These are phyloP conservation scores for Drosophila histrio DNA, from an alignment of 2,888 invertebrate genomes.

Conservation along the genomic window DNA sequence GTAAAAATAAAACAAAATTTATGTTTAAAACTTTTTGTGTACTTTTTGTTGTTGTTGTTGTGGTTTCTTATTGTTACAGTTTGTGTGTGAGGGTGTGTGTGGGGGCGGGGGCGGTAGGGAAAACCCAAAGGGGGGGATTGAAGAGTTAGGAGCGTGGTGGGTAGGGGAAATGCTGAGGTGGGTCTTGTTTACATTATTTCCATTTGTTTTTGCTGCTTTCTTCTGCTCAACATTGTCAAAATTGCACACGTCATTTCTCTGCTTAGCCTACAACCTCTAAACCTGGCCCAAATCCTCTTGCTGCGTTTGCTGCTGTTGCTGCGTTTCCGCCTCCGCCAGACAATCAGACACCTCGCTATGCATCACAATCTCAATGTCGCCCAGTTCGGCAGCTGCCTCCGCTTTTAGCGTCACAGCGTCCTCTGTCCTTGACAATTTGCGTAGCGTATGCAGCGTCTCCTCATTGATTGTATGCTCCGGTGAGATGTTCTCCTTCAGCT, in stretches of 20 bases:
- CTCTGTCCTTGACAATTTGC: constrained; percentile 71
- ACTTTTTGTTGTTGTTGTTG: constrained; percentile 52
- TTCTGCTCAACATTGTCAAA: constrained; percentile 60
- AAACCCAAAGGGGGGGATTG: constrained; percentile 31
- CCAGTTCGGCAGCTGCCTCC: constrained; percentile 54
- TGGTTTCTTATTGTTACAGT: constrained; percentile 52
- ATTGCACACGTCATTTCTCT: constrained; percentile 50
- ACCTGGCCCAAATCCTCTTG: constrained; percentile 49
- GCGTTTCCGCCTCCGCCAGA: constrained; percentile 40
- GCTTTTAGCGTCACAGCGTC: constrained; percentile 52
- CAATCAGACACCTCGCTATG: constrained; percentile 65
- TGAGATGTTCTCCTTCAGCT: constrained; percentile 87
- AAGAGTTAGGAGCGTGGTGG: constrained; percentile 14
- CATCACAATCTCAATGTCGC: constrained; percentile 71
- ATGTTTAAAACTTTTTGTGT: constrained; percentile 65
- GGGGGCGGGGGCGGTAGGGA: constrained; percentile 1
- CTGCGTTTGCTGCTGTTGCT: constrained; percentile 35
- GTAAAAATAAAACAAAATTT: constrained; percentile 60
- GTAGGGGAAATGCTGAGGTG: constrained; percentile 66
- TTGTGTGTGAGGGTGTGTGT: constrained; percentile 12
- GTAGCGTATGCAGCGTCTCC: constrained; percentile 76
- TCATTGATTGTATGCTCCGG: constrained; percentile 86
- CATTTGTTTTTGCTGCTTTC: constrained; percentile 12
- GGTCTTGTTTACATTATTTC: constrained; percentile 44
- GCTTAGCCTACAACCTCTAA: constrained; percentile 16